Percentiles rank a stretch among this genome's conserved stretches.
Conservation (phyloP, 2,113 vertebrate species). For the Centropus bengalensis region DNA sequence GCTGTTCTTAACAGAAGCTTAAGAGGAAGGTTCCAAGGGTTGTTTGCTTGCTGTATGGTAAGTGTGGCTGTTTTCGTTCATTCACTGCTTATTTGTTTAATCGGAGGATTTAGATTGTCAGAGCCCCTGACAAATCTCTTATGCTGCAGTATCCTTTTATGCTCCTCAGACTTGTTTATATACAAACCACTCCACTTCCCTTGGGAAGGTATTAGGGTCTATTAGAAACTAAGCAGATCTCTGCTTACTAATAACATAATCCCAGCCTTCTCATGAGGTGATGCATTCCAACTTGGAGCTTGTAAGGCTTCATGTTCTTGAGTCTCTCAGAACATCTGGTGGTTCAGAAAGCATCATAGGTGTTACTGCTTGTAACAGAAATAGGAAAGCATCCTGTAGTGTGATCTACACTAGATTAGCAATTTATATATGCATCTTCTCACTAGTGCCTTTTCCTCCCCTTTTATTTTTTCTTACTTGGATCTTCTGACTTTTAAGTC, state of each 20-base stretch:
- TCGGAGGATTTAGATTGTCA: not conserved
- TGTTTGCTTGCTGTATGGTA: not conserved
- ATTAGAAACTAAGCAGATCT: not conserved
- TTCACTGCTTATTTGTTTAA: not conserved
- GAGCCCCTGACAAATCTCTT: not conserved
- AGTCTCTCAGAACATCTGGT: not conserved
- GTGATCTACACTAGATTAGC: not conserved
- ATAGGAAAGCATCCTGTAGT: not conserved
- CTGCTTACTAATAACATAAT: not conserved
- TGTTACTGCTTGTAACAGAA: not conserved
- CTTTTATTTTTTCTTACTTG: not conserved
- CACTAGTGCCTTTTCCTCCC: not conserved
- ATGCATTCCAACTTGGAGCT: not conserved
- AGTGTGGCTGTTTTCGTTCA: not conserved
- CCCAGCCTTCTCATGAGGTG: not conserved
- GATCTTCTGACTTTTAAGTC: not conserved
- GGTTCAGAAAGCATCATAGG: not conserved
- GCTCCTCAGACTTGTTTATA: not conserved
- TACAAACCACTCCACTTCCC: not conserved
- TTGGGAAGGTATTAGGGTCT: not conserved
- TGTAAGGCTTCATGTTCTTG: not conserved
- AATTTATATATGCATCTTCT: not conserved
- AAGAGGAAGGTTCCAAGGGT: not conserved
- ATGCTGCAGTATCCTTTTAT: not conserved
- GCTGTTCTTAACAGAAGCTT: not conserved